Evolutionary conservation across 1,140 invertebrate genomes (phyloP).

Genomic region (Wiebesia pumilae): DNA sequence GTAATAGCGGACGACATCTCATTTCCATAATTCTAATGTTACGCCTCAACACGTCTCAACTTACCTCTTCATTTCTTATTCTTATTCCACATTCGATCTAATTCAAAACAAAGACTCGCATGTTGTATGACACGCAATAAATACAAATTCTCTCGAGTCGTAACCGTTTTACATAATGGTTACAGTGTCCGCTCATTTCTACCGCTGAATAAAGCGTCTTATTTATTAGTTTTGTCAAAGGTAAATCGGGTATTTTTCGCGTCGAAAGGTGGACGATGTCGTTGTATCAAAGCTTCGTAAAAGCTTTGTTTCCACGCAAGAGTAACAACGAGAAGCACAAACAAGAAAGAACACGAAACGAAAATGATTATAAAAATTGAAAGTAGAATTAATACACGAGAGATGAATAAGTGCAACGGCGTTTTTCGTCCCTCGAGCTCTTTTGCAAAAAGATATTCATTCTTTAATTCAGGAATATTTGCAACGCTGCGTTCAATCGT

Average conservation of each 20-base stretch:
- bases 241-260: not conserved
- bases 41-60: constrained; percentile 34
- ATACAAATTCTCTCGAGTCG: not conserved
- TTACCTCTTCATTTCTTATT: constrained; percentile 47
- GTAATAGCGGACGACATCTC: constrained; percentile 35
- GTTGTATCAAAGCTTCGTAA: not conserved
- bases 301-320: not conserved
- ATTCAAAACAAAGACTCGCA: constrained; percentile 44
- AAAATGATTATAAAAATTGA: no score
- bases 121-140: constrained; percentile 19
- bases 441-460: no score
- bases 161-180: constrained; percentile 23
- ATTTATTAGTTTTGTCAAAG: not conserved
- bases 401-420: no score
- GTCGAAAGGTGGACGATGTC: not conserved
- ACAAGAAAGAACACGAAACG: not conserved
- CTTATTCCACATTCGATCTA: constrained; percentile 16
- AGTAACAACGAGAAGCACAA: no score
- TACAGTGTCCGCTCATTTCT: not conserved
- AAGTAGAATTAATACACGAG: no score
- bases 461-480: no score
- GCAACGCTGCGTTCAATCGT: no score
- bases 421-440: no score
- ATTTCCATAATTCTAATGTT: constrained; percentile 49
- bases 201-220: not conserved